phyloP scores from a whole-genome alignment of 2,113 vertebrate genomes.

The Psammodynastes pulverulentus region DNA sequence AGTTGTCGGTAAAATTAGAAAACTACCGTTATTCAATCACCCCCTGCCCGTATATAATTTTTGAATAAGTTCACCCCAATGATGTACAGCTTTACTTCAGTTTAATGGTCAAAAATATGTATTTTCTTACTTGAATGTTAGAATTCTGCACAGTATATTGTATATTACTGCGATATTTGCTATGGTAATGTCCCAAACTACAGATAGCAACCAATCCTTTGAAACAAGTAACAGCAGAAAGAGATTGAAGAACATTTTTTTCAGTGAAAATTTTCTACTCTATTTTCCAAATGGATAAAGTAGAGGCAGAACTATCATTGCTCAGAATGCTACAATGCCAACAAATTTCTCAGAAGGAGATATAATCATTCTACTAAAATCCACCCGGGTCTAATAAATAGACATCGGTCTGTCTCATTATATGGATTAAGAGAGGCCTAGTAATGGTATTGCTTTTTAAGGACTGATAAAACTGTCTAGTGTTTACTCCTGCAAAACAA shows the following conservation, averaged over 20 bases:
- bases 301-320: constrained; percentile 4
- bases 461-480: constrained; percentile 33
- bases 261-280: constrained; percentile 1
- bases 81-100: background rate
- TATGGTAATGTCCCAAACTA: constrained; percentile 48
- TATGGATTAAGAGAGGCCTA: constrained; percentile 18
- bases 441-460: background rate
- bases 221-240: constrained; percentile 18
- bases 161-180: background rate
- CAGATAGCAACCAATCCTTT: constrained; percentile 29
- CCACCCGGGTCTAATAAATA: constrained; percentile 10
- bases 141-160: background rate
- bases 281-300: background rate
- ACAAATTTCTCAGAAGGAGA: constrained; percentile 54
- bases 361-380: constrained; percentile 27
- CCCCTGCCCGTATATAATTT: background rate
- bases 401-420: constrained; percentile 34
- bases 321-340: constrained; percentile 14
- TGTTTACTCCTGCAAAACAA: constrained; percentile 36
- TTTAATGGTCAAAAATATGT: background rate
- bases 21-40: background rate
- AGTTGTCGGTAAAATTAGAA: background rate
- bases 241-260: constrained; percentile 21
- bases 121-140: background rate
- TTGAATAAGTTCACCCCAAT: background rate